These are phyloP conservation scores for Helicoverpa zea DNA, from an alignment of 1,140 invertebrate species.

Conservation along the genomic window DNA sequence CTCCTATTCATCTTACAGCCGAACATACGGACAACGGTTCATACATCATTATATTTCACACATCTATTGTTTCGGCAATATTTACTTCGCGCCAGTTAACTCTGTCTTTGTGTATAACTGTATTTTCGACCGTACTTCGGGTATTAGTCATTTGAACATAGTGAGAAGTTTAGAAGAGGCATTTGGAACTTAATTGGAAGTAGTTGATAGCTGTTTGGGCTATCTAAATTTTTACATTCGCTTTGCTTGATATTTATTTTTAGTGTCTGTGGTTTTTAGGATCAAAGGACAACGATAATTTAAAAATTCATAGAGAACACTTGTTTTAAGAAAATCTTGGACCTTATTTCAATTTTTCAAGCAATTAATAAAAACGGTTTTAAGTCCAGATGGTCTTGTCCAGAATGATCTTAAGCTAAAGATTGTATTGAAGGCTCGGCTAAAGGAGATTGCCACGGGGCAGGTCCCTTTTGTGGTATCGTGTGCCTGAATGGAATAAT, in stretches of 20 bases:
- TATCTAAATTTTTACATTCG: no score
- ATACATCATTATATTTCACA: constrained; percentile 41
- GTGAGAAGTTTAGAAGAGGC: neutral
- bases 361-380: neutral
- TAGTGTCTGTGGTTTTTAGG: no score
- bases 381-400: neutral
- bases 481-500: no score
- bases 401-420: neutral
- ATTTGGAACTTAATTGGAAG: neutral
- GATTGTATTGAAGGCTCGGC: constrained; percentile 2
- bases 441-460: no score
- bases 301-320: no score
- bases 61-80: constrained; percentile 38
- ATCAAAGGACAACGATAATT: no score
- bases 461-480: no score
- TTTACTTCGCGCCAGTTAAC: constrained; percentile 38
- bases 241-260: no score
- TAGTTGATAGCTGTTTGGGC: no score
- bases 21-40: constrained; percentile 27
- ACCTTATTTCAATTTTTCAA: no score
- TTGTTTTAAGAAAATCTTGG: no score
- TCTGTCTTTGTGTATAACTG: constrained; percentile 63
- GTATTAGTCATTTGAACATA: constrained; percentile 67
- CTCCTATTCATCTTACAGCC: constrained; percentile 12
- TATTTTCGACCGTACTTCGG: constrained; percentile 70